Base-by-base conservation (phyloP, 1,140 invertebrate species). In the Rhyacophila brunnea region DNA sequence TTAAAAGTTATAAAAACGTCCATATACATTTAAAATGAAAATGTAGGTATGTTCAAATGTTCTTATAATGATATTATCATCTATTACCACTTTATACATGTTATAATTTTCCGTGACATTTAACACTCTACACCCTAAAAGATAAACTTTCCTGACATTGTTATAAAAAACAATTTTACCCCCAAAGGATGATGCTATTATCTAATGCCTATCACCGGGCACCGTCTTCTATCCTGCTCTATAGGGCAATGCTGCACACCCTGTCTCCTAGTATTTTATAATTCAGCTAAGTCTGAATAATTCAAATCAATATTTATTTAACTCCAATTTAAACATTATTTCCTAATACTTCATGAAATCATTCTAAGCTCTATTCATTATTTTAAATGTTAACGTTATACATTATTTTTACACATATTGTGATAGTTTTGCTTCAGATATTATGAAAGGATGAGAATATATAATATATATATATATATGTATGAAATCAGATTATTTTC, bases 341-440 rank as follows among this genome's bases (percentile, higher is more conserved):
- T 56, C 55, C 55, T 64, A 64, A 48, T 32, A 49, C n/a, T 46
- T 49, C 35, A 48, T 48, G 18, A 48, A 28, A 59, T 64, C 56
- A 55, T 28, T 55, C 61, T 64, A 64, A 64, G 61, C 61, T 64
- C 61, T 64, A 64, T 64, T 45, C 28, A 59, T 58, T 64, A 64
- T 59, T 59, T 58, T 17, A 55, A 49, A 28, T 28, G 3, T 28
- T 28, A 28, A 28, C 23, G 23, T 5, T 28, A 28, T 9, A 28
- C 23, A 28, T 5, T 28, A 28, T 28, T 28, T 28, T 28, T 28
- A 28, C 23, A 28, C 3, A 28, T 28, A 28, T 28, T 5, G 23
- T 9, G 23, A 28, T 5, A 28, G 23, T 3, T 28, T 28, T 3
- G 3, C 23, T 9, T 28, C 23, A 28, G 23, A 28, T 5, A 28